Conservation (phyloP, 2,797 vertebrate genomes). For the Helicolenus hilgendorfi region DNA sequence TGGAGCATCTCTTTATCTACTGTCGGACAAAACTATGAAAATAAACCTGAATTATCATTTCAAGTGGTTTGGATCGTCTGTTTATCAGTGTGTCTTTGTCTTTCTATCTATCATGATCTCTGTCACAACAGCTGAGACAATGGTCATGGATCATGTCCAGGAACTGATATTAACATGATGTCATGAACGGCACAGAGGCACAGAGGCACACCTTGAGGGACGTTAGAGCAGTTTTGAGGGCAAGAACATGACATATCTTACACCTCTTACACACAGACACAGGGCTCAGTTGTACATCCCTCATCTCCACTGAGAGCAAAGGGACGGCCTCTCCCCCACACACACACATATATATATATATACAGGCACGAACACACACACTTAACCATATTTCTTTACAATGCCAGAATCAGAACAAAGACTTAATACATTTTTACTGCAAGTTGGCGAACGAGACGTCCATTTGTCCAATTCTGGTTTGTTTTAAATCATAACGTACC, state of each 20-base stretch:
- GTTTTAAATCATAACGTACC: constrained; percentile 21
- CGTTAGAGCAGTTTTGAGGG: constrained; percentile 1
- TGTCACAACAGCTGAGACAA: constrained; percentile 38
- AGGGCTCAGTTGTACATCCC: constrained; percentile 12
- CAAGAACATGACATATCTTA: constrained; percentile 29
- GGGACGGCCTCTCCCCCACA: neutral
- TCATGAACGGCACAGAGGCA: constrained; percentile 29
- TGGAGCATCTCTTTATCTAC: neutral
- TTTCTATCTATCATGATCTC: neutral
- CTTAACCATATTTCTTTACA: neutral
- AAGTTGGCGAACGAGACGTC: neutral
- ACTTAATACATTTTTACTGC: constrained; percentile 13
- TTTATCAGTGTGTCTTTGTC: constrained; percentile 3
- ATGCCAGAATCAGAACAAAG: constrained; percentile 9
- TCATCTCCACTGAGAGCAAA: constrained; percentile 5
- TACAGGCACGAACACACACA: neutral
- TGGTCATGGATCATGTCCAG: constrained; percentile 32
- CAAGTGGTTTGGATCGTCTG: neutral
- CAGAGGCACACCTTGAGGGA: constrained; percentile 6
- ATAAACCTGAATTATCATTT: neutral
- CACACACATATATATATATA: neutral
- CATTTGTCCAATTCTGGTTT: constrained; percentile 33
- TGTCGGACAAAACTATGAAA: neutral
- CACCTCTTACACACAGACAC: neutral
- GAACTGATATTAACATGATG: constrained; percentile 48